phyloP scores from a whole-genome alignment of 2,888 invertebrate genomes.

The Clunio marinus region DNA sequence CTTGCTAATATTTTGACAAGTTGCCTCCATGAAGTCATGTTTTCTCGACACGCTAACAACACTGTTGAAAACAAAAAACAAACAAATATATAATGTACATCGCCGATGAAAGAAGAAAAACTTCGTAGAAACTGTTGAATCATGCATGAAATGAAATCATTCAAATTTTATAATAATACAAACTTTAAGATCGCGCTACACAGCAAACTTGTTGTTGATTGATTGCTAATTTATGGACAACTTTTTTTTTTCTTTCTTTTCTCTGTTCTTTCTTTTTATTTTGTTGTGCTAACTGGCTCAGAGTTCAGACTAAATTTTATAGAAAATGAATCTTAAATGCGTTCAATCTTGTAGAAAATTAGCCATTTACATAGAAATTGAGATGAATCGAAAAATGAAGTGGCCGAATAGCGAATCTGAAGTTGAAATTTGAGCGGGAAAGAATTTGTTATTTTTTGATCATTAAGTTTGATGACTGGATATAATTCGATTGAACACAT shows the following conservation, averaged over 20 bases:
- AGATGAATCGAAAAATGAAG: slow-evolving; percentile 9
- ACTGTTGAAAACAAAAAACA: slow-evolving; percentile 9
- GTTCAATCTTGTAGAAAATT: slow-evolving; percentile 25
- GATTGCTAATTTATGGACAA: slow-evolving; percentile 35
- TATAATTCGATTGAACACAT: slow-evolving; percentile 21
- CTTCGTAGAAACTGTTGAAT: slow-evolving; percentile 33
- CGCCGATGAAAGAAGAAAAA: neutral
- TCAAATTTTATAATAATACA: slow-evolving; percentile 21
- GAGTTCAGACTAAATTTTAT: neutral
- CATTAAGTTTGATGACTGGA: slow-evolving; percentile 13
- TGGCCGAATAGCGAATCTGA: neutral
- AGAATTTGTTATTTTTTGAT: neutral
- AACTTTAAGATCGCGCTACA: slow-evolving; percentile 7
- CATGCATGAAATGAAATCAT: slow-evolving; percentile 29
- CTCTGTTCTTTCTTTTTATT: neutral
- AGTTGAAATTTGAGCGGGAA: slow-evolving; percentile 17
- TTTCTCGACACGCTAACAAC: slow-evolving; percentile 1
- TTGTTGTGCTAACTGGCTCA: neutral
- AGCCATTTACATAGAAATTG: slow-evolving; percentile 1
- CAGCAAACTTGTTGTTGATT: slow-evolving; percentile 26
- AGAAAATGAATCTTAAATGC: slow-evolving; percentile 11
- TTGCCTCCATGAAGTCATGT: neutral
- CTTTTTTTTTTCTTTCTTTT: neutral
- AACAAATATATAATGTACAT: too few species aligned
- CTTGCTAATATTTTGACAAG: slow-evolving; percentile 15